Evolutionary conservation across 2,797 vertebrate genomes (phyloP).

Genomic region (Tenualosa thibaudeaui): DNA sequence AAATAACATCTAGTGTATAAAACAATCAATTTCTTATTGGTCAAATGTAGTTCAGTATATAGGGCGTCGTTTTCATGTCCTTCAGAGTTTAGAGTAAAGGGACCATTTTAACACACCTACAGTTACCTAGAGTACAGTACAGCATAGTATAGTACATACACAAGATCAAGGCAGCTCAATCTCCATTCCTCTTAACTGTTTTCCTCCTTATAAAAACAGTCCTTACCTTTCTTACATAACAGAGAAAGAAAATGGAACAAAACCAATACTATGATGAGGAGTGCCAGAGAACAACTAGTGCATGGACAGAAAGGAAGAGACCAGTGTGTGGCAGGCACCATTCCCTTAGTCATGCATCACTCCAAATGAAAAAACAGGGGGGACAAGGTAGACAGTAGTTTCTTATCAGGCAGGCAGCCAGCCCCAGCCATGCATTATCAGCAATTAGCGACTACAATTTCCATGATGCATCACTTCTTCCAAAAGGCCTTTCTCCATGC

Average conservation of each 20-base stretch:
- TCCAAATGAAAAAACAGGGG: constrained; percentile 52
- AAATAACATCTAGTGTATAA: constrained; percentile 71
- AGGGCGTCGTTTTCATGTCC: neutral
- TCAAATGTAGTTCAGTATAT: neutral
- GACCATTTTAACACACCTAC: constrained; percentile 28
- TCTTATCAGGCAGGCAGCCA: constrained; percentile 60
- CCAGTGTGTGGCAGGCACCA: constrained; percentile 58
- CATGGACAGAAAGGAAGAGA: constrained; percentile 58
- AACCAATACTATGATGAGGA: constrained; percentile 57
- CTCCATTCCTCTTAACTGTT: constrained; percentile 45
- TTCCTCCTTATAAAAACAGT: neutral
- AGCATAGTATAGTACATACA: constrained; percentile 43
- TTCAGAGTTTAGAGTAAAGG: constrained; percentile 29
- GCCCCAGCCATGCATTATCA: constrained; percentile 76
- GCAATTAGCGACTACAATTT: constrained; percentile 50
- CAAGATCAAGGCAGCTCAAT: neutral
- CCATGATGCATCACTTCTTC: constrained; percentile 51
- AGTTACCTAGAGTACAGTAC: neutral
- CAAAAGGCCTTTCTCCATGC: constrained; percentile 27
- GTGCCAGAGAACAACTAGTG: constrained; percentile 62
- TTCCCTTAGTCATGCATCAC: constrained; percentile 68
- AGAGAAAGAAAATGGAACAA: constrained; percentile 49
- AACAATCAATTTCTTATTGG: constrained; percentile 74
- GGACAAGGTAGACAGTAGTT: constrained; percentile 29
- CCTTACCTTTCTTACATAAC: constrained; percentile 79